These are phyloP conservation scores for Plagiodera versicolora DNA, from an alignment of 2,888 invertebrate species.

Conservation along the genomic window DNA sequence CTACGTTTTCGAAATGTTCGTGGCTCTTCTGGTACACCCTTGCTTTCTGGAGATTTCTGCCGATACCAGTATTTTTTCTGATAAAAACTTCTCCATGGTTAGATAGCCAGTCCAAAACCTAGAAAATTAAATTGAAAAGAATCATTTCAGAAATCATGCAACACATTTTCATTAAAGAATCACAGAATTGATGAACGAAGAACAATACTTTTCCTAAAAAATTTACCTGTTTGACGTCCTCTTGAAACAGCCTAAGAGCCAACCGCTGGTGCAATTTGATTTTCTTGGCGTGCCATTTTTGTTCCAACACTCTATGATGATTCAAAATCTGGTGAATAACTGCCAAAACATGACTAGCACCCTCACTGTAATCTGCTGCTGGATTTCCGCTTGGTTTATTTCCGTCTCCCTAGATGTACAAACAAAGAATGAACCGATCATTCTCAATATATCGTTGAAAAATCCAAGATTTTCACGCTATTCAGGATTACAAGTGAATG, in stretches of 20 bases:
- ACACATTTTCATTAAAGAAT: too few relatives aligned
- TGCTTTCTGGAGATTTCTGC: conserved; percentile 92
- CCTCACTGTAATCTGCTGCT: conserved; percentile 94
- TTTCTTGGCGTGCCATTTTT: conserved; percentile 93
- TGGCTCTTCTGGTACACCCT: conserved; percentile 97
- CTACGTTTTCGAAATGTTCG: conserved; percentile 98
- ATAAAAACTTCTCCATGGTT: conserved; percentile 98
- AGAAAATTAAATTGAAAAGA: conserved; percentile 36
- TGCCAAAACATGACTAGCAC: conserved; percentile 93
- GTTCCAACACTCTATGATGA: conserved; percentile 91
- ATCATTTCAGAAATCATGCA: too few relatives aligned
- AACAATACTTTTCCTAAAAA: too few relatives aligned
- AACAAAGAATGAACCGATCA: not conserved
- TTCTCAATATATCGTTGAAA: not conserved
- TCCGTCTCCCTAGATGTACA: conserved; percentile 49
- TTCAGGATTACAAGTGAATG: not conserved
- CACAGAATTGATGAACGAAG: too few relatives aligned
- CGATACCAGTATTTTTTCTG: conserved; percentile 95
- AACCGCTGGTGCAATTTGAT: conserved; percentile 93
- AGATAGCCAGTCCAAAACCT: conserved; percentile 95
- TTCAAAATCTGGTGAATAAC: conserved; percentile 96
- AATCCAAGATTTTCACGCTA: not conserved
- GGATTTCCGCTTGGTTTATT: conserved; percentile 74
- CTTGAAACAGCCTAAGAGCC: conserved; percentile 91
- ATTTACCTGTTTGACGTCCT: conserved; percentile 90